Base-by-base conservation (phyloP, 2,888 invertebrate species). In the Eremobia ochroleuca region DNA sequence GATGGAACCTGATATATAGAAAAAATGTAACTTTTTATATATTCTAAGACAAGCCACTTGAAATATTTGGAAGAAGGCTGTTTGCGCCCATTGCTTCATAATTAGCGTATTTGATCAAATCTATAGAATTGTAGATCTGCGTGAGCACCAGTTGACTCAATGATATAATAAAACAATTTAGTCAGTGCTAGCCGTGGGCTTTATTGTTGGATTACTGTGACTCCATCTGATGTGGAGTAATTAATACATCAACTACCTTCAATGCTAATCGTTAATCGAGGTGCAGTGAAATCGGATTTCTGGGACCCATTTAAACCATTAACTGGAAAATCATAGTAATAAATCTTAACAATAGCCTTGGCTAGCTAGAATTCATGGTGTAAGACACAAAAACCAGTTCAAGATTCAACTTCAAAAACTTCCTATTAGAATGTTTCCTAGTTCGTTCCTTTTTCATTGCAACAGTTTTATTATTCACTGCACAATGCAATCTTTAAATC, bases 401-500 rank as follows among this genome's bases (percentile, higher is more conserved):
- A 66, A 69, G 49, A 70, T 73, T 67, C 46, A 59, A 73, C 68
- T 65, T 71, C 52, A 70, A 64, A 34, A 61, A 46, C 66, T 28
- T 77, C 77, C 71, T 72, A 73, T 73, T 70, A 71, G 64, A 73
- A 67, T 82, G 58, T 77, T 73, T 83, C 67, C 70, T 61, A 59
- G 73, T 62, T 58, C n/a, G 70, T 86, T 82, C 28, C 64, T 71
- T 82, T 82, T 86, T 79, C 72, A 77, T 73, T 70, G 74, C 79
- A 86, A 83, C 83, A 83, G 66, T 86, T 86, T 86, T 83, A 73
- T 79, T 79, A 73, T 86, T 83, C 87, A 86, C 74, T 86, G 87
- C 83, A 83, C 77, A 83, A 61, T 77, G 83, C 83, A 86, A 84
- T 83, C 79, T 86, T 83, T 83, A 84, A 79, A 84, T 79, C 87